A percentile compares a stretch with the other conserved stretches of the same genome.
These are phyloP conservation scores for Morphnarchus princeps DNA, from an alignment of 2,113 vertebrate genomes.

Conservation along the genomic window DNA sequence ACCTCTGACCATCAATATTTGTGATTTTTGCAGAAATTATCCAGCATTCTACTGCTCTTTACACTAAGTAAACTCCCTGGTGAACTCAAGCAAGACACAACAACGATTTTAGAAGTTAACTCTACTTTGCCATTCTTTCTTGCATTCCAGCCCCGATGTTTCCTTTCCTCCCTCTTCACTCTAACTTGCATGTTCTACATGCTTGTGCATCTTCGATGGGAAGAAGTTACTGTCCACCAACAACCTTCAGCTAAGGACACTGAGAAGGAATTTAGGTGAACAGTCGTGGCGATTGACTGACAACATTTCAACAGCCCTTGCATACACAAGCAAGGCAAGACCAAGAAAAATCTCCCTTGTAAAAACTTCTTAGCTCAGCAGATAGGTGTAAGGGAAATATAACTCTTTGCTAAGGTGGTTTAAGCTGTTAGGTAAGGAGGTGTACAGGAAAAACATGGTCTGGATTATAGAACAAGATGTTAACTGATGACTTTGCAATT, in stretches of 20 bases:
- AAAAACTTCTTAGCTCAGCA: background rate
- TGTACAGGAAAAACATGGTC: background rate
- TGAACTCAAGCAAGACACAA: background rate
- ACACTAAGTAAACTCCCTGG: background rate
- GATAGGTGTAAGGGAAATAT: background rate
- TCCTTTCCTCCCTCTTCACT: background rate
- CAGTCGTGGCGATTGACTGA: background rate
- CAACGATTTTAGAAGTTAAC: background rate
- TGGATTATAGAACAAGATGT: background rate
- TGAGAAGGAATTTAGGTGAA: background rate
- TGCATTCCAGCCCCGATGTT: background rate
- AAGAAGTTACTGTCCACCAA: background rate
- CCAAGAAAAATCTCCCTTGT: background rate
- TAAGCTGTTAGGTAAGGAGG: background rate
- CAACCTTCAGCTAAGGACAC: background rate
- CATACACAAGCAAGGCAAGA: background rate
- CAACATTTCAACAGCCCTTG: background rate
- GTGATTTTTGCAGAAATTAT: background rate
- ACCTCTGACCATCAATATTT: background rate
- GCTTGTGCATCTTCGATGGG: background rate
- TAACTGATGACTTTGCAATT: background rate
- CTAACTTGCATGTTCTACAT: background rate
- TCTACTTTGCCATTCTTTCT: background rate
- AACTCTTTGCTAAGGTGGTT: background rate
- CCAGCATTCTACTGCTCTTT: background rate